phyloP scores from a whole-genome alignment of 2,797 vertebrate species.

The Lutjanus argentimaculatus region DNA sequence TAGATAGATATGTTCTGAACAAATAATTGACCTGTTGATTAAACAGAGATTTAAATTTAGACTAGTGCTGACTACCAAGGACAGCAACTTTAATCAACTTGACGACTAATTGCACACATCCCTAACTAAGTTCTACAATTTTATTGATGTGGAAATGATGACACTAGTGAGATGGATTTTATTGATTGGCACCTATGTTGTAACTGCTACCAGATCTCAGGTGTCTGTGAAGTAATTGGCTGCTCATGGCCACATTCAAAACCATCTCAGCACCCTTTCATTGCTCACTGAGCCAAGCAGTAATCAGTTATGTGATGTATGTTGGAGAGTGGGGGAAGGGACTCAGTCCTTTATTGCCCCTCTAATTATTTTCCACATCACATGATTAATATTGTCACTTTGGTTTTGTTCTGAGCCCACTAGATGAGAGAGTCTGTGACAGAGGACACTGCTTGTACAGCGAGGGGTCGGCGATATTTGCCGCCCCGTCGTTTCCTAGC shows the following conservation, averaged over 20 bases:
- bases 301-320: constrained; percentile 49
- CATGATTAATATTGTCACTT: constrained; percentile 81
- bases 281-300: constrained; percentile 41
- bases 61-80: too few relatives aligned
- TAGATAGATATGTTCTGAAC: too few relatives aligned
- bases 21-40: too few relatives aligned
- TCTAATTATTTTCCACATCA: constrained; percentile 74
- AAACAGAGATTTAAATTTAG: too few relatives aligned
- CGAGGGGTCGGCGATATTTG: constrained; percentile 38
- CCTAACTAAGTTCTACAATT: not conserved
- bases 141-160: constrained; percentile 1
- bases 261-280: constrained; percentile 35
- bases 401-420: constrained; percentile 67
- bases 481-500: constrained; percentile 35
- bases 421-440: constrained; percentile 43
- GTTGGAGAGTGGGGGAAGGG: constrained; percentile 32
- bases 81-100: too few relatives aligned
- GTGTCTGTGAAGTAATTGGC: constrained; percentile 37
- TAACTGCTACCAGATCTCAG: constrained; percentile 8
- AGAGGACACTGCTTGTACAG: constrained; percentile 47
- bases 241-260: constrained; percentile 37
- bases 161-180: constrained; percentile 1
- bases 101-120: too few relatives aligned
- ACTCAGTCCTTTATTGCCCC: constrained; percentile 59
- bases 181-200: constrained; percentile 14